phyloP scores from a whole-genome alignment of 1,140 invertebrate genomes.

The Anthonomus grandis region DNA sequence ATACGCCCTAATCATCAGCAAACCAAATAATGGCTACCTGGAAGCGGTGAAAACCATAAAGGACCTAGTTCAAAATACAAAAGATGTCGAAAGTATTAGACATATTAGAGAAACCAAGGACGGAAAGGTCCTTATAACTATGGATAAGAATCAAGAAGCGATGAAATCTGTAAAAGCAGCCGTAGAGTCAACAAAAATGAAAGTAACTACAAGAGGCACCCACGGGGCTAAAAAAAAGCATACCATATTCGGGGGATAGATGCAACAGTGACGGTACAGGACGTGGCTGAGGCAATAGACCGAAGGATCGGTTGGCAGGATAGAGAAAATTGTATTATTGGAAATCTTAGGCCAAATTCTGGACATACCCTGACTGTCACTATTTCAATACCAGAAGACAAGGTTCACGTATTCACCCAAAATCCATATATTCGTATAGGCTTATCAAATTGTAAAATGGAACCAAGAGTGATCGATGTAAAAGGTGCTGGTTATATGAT shows the following conservation, averaged over 20 bases:
- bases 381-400: too few species aligned
- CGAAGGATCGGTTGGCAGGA: background rate
- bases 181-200: background rate
- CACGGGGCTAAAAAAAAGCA: background rate
- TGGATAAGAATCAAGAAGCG: background rate
- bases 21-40: background rate
- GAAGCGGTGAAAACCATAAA: background rate
- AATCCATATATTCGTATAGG: too few species aligned
- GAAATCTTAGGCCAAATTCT: too few species aligned
- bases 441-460: too few species aligned
- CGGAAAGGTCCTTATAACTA: background rate
- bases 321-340: background rate
- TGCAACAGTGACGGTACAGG: background rate
- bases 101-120: background rate
- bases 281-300: background rate
- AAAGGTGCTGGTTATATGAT: too few species aligned
- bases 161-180: background rate
- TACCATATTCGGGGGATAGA: background rate
- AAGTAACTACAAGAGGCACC: background rate
- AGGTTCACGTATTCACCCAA: too few species aligned
- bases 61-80: background rate
- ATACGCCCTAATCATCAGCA: background rate
- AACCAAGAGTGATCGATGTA: too few species aligned
- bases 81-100: background rate
- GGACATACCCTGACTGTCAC: too few species aligned